A percentile compares a stretch with the other conserved stretches of the same genome.
Evolutionary conservation across 2,888 invertebrate species (phyloP).

Genomic region (Mimachlamys varia): DNA sequence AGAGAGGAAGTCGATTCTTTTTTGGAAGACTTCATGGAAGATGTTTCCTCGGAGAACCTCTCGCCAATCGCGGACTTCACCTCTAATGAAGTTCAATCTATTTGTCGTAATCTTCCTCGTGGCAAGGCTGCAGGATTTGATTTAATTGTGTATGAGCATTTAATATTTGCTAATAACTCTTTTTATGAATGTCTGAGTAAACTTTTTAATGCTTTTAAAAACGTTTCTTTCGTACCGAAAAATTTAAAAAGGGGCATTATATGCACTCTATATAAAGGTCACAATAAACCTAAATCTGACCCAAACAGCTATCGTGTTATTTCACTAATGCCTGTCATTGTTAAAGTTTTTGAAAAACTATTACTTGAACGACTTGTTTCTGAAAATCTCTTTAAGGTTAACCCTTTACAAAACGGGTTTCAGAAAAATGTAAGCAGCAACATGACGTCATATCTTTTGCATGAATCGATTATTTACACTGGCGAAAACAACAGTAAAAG

Average conservation of each 20-base stretch:
- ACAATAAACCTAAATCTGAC: slow-evolving; percentile 7
- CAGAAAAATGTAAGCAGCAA: neutral
- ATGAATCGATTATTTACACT: neutral
- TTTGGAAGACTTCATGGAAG: neutral
- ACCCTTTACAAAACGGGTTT: neutral
- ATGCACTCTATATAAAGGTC: neutral
- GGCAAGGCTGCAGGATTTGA: too few species aligned
- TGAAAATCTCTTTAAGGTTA: neutral
- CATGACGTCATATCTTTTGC: neutral
- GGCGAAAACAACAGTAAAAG: neutral
- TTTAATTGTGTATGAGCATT: neutral
- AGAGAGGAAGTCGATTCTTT: neutral
- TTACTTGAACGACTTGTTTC: neutral
- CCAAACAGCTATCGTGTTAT: slow-evolving; percentile 39
- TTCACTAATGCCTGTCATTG: slow-evolving; percentile 28
- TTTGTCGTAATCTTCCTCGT: too few species aligned
- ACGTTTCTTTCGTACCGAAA: neutral
- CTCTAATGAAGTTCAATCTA: too few species aligned
- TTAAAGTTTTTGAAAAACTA: slow-evolving; percentile 36
- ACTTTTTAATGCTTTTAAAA: neutral
- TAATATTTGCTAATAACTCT: neutral
- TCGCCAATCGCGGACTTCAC: neutral
- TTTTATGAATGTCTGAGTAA: neutral
- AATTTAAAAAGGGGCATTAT: neutral
- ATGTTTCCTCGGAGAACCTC: neutral